These are phyloP conservation scores for Zele albiditarsus DNA, from an alignment of 2,888 invertebrate genomes.

Conservation along the genomic window DNA sequence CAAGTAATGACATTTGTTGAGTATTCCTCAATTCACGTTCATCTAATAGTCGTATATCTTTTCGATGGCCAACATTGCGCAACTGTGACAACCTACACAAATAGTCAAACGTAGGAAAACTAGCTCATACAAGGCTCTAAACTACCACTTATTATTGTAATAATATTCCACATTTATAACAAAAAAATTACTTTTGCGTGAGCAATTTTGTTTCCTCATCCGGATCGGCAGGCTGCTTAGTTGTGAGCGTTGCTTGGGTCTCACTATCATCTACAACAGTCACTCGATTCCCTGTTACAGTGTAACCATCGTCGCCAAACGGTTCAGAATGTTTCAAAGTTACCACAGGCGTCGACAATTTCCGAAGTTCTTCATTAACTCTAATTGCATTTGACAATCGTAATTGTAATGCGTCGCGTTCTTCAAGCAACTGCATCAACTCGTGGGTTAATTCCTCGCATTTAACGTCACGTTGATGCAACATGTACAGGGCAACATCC, in stretches of 20 bases:
- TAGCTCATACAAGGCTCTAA: slow-evolving; percentile 57
- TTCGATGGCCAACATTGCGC: slow-evolving; percentile 82
- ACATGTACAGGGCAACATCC: slow-evolving; percentile 87
- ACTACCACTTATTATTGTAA: neutral
- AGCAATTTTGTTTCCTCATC: slow-evolving; percentile 67
- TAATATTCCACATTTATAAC: neutral
- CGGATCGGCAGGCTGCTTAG: slow-evolving; percentile 63
- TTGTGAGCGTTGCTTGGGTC: slow-evolving; percentile 52
- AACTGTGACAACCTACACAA: slow-evolving; percentile 80
- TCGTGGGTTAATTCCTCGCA: slow-evolving; percentile 91
- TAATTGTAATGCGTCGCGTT: slow-evolving; percentile 88
- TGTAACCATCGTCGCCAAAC: slow-evolving; percentile 29
- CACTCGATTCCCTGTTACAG: neutral
- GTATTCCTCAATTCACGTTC: slow-evolving; percentile 83
- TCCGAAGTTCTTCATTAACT: slow-evolving; percentile 79
- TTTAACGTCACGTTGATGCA: slow-evolving; percentile 89
- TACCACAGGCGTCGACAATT: slow-evolving; percentile 29
- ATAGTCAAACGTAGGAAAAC: slow-evolving; percentile 31
- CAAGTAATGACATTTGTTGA: slow-evolving; percentile 83
- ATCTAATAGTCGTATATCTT: slow-evolving; percentile 83
- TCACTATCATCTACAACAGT: too few relatives aligned
- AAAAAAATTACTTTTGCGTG: slow-evolving; percentile 67
- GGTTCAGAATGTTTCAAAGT: slow-evolving; percentile 38
- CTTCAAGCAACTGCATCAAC: slow-evolving; percentile 85
- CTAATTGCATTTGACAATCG: slow-evolving; percentile 87